Evolutionary conservation across 64 coral and sea anemone genomes (phyloP).

Genomic region (Trachythela sp.): DNA sequence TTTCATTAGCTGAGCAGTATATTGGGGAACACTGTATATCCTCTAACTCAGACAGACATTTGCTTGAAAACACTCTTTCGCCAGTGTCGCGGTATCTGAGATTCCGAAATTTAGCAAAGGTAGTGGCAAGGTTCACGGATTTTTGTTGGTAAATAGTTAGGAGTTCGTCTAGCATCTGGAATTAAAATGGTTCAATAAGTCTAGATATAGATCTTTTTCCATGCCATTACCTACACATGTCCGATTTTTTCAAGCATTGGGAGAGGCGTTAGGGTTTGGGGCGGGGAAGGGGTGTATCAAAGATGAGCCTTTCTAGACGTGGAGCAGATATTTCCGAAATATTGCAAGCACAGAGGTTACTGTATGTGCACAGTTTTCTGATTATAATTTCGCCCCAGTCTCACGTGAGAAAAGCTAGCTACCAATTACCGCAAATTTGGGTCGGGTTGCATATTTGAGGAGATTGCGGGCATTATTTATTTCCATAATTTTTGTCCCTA

Average conservation of each 20-base stretch:
- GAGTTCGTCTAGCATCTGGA: background rate
- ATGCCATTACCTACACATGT: background rate
- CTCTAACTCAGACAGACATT: background rate
- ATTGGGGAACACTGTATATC: background rate
- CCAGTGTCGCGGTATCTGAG: background rate
- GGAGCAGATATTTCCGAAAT: no score
- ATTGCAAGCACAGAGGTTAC: no score
- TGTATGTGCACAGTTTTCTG: no score
- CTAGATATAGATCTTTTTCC: background rate
- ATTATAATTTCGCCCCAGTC: no score
- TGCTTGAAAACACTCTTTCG: background rate
- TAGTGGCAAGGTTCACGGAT: background rate
- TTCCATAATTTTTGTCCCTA: no score
- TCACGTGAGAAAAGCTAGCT: no score
- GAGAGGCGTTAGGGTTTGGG: no score
- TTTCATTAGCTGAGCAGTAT: background rate
- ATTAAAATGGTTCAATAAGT: background rate
- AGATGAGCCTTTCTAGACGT: no score
- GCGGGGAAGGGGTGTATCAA: no score
- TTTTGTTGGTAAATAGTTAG: background rate
- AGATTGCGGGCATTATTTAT: no score
- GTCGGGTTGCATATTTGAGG: no score
- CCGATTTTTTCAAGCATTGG: background rate
- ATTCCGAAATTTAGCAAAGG: background rate
- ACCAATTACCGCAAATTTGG: no score